Percentiles rank a stretch among this genome's conserved stretches.
phyloP scores from a whole-genome alignment of 2,888 invertebrate species.

The Leucophora obtusa region DNA sequence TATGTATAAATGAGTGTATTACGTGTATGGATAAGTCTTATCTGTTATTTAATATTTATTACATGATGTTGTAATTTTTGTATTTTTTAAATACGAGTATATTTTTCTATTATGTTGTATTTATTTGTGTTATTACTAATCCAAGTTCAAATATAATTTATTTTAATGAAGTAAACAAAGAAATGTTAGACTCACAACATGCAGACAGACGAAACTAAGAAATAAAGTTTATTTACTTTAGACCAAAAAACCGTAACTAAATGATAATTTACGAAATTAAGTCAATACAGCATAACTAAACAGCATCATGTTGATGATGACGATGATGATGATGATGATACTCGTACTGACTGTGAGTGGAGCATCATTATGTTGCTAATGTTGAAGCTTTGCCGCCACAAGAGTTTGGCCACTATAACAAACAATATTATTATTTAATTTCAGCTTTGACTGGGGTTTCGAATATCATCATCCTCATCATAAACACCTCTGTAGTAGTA shows the following conservation, averaged over 20 bases:
- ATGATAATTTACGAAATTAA: conserved; percentile 51
- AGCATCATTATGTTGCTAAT: background rate
- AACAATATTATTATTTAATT: conserved; percentile 25
- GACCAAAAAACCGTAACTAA: conserved; percentile 47
- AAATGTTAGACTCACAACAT: background rate
- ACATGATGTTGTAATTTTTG: background rate
- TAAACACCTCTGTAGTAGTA: conserved; percentile 36
- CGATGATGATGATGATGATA: background rate
- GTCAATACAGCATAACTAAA: conserved; percentile 42
- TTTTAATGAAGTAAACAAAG: conserved; percentile 27
- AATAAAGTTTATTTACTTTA: conserved; percentile 37
- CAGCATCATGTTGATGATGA: conserved; percentile 13
- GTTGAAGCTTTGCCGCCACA: conserved; percentile 16
- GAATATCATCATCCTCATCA: background rate
- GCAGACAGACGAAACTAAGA: conserved; percentile 12
- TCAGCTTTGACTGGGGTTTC: conserved; percentile 25
- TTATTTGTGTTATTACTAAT: conserved; percentile 17
- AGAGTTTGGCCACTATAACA: conserved; percentile 20
- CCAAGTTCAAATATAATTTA: conserved; percentile 53
- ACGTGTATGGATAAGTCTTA: conserved; percentile 19
- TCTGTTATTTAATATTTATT: conserved; percentile 30
- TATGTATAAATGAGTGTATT: background rate
- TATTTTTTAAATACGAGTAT: background rate
- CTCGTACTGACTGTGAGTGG: background rate
- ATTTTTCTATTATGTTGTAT: conserved; percentile 14